Conservation (phyloP, 92 coral and sea anemone species). For the Zoanthus gigantus region DNA sequence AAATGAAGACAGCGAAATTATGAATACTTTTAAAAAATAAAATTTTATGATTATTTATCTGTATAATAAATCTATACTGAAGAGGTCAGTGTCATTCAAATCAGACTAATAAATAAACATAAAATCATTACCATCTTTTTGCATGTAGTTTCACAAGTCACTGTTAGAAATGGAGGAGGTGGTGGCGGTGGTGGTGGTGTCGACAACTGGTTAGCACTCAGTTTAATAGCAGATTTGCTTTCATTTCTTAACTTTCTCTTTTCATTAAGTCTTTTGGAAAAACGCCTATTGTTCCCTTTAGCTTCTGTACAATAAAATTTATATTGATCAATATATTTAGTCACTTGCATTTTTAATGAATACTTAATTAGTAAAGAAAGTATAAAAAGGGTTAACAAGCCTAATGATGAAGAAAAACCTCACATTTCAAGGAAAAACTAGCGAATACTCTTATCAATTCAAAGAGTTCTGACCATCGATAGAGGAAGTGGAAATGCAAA, state of each 20-base stretch:
- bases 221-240: neutral
- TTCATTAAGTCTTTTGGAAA: conserved; percentile 58
- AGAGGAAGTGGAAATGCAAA: too few relatives aligned
- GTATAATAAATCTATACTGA: too few relatives aligned
- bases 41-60: too few relatives aligned
- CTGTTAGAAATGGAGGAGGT: neutral
- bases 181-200: conserved; percentile 59
- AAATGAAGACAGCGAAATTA: neutral
- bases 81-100: too few relatives aligned
- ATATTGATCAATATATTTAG: neutral
- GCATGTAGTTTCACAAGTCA: neutral
- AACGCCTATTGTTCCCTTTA: conserved; percentile 49
- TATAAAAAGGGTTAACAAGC: too few relatives aligned
- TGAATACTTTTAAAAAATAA: too few relatives aligned
- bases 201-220: neutral
- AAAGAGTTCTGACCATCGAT: too few relatives aligned
- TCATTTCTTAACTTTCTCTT: conserved; percentile 39
- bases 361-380: too few relatives aligned
- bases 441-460: too few relatives aligned
- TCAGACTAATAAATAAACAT: neutral
- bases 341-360: neutral
- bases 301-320: conserved; percentile 46
- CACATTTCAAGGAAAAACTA: too few relatives aligned
- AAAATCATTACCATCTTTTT: conserved; percentile 23
- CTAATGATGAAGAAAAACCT: too few relatives aligned